Percentiles rank a stretch among this genome's conserved stretches.
These are phyloP conservation scores for Balearica regulorum DNA, from an alignment of 2,797 vertebrate species.

Conservation along the genomic window DNA sequence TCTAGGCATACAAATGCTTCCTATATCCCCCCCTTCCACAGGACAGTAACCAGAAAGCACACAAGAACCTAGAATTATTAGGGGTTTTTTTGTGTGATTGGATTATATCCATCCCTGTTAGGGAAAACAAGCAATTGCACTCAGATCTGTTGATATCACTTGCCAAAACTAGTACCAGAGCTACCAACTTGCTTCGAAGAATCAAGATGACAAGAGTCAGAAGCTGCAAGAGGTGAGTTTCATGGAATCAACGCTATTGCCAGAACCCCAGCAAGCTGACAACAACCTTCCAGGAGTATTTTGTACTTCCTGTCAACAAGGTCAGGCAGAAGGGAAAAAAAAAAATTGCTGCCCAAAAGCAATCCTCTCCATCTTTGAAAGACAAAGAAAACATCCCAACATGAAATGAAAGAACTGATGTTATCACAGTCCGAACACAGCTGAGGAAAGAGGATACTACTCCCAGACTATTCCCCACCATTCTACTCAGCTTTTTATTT, in stretches of 20 bases:
- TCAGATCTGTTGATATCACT: not conserved
- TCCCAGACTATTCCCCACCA: not conserved
- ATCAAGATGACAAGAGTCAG: not conserved
- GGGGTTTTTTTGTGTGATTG: not conserved
- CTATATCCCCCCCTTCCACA: not conserved
- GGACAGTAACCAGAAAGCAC: not conserved
- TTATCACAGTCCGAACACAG: not conserved
- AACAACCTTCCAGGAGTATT: not conserved
- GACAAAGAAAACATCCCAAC: not conserved
- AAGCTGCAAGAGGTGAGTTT: not conserved
- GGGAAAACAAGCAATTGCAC: not conserved
- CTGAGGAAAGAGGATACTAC: not conserved
- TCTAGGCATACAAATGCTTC: not conserved
- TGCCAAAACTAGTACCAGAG: not conserved
- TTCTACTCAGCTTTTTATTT: not conserved
- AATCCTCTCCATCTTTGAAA: not conserved
- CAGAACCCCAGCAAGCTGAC: not conserved
- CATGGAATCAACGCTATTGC: not conserved
- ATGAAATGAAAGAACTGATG: not conserved
- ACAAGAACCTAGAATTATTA: not conserved
- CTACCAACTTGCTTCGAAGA: not conserved
- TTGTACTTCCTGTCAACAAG: not conserved
- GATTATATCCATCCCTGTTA: not conserved
- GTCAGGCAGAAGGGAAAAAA: not conserved
- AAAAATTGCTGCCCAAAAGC: not conserved